Evolutionary conservation across 2,888 invertebrate genomes (phyloP).

Genomic region (Drosophila incognita): DNA sequence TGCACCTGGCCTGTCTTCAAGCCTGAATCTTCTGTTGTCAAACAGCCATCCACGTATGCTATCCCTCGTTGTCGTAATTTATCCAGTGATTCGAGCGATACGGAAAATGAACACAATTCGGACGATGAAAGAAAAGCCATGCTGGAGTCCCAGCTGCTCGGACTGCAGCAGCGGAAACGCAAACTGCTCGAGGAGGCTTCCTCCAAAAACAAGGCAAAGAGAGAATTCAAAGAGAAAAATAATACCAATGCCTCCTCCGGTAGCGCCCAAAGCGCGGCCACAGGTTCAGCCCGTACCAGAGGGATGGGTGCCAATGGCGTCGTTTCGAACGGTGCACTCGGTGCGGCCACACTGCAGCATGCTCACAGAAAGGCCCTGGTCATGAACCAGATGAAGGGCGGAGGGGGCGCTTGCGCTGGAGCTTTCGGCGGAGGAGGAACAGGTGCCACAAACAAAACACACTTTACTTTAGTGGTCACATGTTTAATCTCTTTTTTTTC

Average conservation of each 20-base stretch:
- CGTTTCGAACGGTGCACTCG: conserved; percentile 52
- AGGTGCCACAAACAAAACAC: conserved; percentile 41
- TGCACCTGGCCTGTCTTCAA: conserved; percentile 99
- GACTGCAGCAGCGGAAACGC: conserved; percentile 96
- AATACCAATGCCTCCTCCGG: conserved; percentile 79
- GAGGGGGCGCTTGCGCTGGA: background rate
- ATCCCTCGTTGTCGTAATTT: conserved; percentile 84
- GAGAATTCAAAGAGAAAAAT: conserved; percentile 90
- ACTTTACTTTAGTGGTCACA: too few species aligned
- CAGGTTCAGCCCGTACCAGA: conserved; percentile 58
- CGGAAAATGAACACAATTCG: conserved; percentile 90
- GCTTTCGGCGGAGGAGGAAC: conserved; percentile 65
- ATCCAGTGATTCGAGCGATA: conserved; percentile 88
- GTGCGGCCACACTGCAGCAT: conserved; percentile 77
- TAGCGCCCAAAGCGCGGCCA: background rate
- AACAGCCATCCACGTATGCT: conserved; percentile 85
- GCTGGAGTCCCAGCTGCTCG: conserved; percentile 87
- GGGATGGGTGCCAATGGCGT: conserved; percentile 69
- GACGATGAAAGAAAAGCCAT: conserved; percentile 96
- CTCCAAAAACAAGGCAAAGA: conserved; percentile 91
- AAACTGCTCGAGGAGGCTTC: conserved; percentile 93
- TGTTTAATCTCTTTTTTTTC: too few species aligned
- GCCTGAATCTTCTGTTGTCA: conserved; percentile 89
- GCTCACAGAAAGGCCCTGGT: conserved; percentile 73
- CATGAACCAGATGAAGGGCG: conserved; percentile 71